Conservation (phyloP, 2,113 vertebrate genomes). For the Podiceps cristatus region DNA sequence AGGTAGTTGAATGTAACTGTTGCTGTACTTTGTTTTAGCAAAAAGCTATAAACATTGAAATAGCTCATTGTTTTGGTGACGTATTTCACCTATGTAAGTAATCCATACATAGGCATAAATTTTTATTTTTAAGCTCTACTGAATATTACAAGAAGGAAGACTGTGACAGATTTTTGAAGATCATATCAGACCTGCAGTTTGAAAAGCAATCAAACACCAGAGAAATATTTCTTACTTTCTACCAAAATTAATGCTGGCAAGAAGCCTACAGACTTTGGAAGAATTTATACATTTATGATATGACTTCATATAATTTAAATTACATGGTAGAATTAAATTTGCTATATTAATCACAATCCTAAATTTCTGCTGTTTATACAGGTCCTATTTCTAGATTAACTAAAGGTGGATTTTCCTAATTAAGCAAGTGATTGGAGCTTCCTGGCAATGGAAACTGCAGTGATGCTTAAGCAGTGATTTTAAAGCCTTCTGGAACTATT, state of each 20-base stretch:
- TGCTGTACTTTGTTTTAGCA: neutral
- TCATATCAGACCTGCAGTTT: neutral
- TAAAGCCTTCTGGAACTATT: neutral
- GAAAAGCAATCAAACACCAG: neutral
- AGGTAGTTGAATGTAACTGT: neutral
- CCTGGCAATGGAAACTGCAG: neutral
- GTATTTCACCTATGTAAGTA: neutral
- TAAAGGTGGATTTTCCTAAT: neutral
- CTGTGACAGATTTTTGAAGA: neutral
- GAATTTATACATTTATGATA: constrained; percentile 12
- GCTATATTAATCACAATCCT: constrained; percentile 14
- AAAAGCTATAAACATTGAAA: neutral
- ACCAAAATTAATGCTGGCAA: constrained; percentile 1
- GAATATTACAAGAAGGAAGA: neutral
- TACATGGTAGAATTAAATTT: constrained; percentile 4
- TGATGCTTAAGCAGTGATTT: neutral
- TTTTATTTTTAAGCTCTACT: neutral
- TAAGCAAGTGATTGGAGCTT: neutral
- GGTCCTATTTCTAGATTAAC: constrained; percentile 2
- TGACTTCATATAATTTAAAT: neutral
- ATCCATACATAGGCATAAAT: neutral
- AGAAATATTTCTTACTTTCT: neutral
- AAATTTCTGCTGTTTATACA: neutral
- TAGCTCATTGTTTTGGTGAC: neutral
- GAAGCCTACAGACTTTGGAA: neutral